Conservation (phyloP, 23 tunicate genomes). For the Halocynthia aurantium region DNA sequence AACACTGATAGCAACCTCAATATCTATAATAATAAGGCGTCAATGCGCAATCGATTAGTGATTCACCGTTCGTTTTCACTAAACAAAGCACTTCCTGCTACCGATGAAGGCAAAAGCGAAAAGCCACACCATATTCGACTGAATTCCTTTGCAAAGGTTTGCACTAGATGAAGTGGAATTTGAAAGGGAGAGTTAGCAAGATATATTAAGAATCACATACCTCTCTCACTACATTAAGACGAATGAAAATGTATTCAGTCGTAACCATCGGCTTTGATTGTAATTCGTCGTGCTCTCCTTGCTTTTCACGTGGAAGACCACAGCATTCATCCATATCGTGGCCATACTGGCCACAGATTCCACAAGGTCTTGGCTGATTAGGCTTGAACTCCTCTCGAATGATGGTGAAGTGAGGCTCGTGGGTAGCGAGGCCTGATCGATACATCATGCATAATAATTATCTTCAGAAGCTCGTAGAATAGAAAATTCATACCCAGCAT, state of each 20-base stretch:
- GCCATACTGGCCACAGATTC: conserved; percentile 87
- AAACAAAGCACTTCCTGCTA: too few relatives aligned
- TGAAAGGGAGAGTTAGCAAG: too few relatives aligned
- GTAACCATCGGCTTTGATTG: conserved; percentile 33
- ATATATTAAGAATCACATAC: not conserved
- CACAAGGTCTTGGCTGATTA: conserved; percentile 88
- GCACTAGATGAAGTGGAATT: too few relatives aligned
- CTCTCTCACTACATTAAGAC: conserved; percentile 75
- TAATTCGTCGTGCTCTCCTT: conserved; percentile 47
- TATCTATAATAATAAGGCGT: too few relatives aligned
- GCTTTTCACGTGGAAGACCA: conserved; percentile 56
- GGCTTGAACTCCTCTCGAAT: conserved; percentile 94
- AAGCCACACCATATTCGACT: too few relatives aligned
- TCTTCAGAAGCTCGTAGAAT: too few relatives aligned
- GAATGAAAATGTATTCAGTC: conserved; percentile 83
- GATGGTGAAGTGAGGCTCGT: conserved; percentile 96
- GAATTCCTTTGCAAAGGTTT: too few relatives aligned
- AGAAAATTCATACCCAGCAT: conserved; percentile 59
- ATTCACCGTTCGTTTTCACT: too few relatives aligned
- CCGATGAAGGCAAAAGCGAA: too few relatives aligned
- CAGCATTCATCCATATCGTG: conserved; percentile 94
- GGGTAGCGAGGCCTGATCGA: conserved; percentile 80
- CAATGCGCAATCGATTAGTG: too few relatives aligned
- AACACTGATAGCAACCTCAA: too few relatives aligned
- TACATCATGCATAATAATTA: too few relatives aligned